Evolutionary conservation across 1,140 invertebrate species (phyloP).

Genomic region (Bombus waltoni): DNA sequence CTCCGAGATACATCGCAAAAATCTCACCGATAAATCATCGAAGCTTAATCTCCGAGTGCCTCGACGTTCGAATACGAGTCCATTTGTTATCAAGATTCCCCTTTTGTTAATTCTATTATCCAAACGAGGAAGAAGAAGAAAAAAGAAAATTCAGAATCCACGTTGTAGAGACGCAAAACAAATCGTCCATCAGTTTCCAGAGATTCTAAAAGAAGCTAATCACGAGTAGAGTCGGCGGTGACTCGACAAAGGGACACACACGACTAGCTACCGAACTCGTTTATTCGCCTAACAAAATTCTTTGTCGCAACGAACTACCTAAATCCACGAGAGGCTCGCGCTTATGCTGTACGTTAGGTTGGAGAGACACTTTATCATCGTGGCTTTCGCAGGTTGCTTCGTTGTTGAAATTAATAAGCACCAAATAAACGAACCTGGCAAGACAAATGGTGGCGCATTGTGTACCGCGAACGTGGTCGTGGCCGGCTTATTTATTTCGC

Average conservation of each 20-base stretch:
- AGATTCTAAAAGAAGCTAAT: not conserved
- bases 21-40: not conserved
- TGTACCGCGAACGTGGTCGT: conserved; percentile 54
- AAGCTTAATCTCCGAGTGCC: not conserved
- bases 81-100: not conserved
- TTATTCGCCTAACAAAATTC: not conserved
- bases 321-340: conserved; percentile 35
- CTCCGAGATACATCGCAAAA: not conserved
- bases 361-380: conserved; percentile 55
- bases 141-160: not conserved
- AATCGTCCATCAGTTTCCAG: not conserved
- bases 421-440: conserved; percentile 67
- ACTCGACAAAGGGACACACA: not conserved
- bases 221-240: too few relatives aligned
- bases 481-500: conserved; percentile 65
- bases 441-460: conserved; percentile 71
- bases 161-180: not conserved
- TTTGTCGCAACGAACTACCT: not conserved
- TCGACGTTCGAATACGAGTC: not conserved
- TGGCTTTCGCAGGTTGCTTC: conserved; percentile 44
- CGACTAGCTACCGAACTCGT: not conserved
- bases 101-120: not conserved
- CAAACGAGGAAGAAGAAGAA: not conserved
- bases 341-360: not conserved
- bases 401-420: conserved; percentile 73